A percentile compares a stretch with the other conserved stretches of the same genome.
Conservation (phyloP, 2,113 vertebrate genomes). For the Genyomyrus donnyi region DNA sequence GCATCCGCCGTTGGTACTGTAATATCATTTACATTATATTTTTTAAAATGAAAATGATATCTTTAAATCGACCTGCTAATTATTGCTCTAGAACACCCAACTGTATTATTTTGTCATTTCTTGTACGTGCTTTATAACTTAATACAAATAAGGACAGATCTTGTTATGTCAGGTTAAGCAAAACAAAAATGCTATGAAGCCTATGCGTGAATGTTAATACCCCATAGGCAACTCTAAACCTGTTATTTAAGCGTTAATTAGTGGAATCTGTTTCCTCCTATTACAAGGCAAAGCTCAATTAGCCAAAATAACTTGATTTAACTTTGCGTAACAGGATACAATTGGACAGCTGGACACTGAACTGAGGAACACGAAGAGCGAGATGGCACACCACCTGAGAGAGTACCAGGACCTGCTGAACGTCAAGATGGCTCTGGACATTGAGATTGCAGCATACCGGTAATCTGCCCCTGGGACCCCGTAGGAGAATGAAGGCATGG, state of each 20-base stretch:
- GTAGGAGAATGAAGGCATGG: neutral
- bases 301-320: neutral
- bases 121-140: neutral
- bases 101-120: neutral
- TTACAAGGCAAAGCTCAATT: neutral
- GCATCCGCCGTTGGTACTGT: neutral
- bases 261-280: neutral
- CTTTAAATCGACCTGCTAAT: neutral
- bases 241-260: neutral
- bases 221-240: neutral
- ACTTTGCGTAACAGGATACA: constrained; percentile 57
- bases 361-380: constrained; percentile 74
- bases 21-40: neutral
- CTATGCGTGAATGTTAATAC: neutral
- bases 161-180: neutral
- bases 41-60: neutral
- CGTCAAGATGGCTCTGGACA: neutral
- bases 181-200: neutral
- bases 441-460: constrained; percentile 46
- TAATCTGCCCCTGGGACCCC: neutral
- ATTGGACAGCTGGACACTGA: constrained; percentile 45
- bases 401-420: constrained; percentile 88
- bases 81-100: neutral
- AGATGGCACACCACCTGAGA: constrained; percentile 85
- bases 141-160: neutral